phyloP scores from a whole-genome alignment of 2,888 invertebrate genomes.

The Lasioglossum vierecki region DNA sequence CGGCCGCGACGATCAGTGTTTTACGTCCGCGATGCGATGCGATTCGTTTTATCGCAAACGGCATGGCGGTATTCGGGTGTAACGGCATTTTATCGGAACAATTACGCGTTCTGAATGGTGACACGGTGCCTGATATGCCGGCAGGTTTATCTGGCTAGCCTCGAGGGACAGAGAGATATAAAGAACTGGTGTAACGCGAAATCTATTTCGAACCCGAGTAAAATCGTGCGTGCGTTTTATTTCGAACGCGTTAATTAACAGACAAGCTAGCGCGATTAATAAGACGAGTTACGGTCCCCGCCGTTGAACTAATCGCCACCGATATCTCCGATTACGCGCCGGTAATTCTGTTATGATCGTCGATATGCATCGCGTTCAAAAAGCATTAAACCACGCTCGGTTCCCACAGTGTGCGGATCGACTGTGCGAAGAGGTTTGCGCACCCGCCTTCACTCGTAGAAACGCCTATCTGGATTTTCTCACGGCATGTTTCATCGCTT shows the following conservation, averaged over 20 bases:
- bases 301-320: constrained; percentile 12
- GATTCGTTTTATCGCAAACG: constrained; percentile 18
- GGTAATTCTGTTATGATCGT: constrained; percentile 65
- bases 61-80: constrained; percentile 6
- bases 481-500: constrained; percentile 20
- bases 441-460: not conserved
- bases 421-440: not conserved
- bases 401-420: not conserved
- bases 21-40: not conserved
- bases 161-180: not conserved
- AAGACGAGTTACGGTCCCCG: constrained; percentile 27
- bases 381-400: constrained; percentile 14
- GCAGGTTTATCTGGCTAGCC: constrained; percentile 28
- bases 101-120: constrained; percentile 33
- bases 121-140: constrained; percentile 13
- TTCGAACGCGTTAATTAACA: constrained; percentile 63
- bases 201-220: constrained; percentile 23
- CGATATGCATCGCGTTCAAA: constrained; percentile 27
- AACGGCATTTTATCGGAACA: constrained; percentile 25
- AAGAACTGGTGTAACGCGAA: not conserved
- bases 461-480: constrained; percentile 9
- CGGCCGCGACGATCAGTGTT: not conserved
- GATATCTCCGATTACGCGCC: constrained; percentile 52
- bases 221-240: constrained; percentile 27
- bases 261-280: constrained; percentile 69